Evolutionary conservation across 2,113 vertebrate species (phyloP).

Genomic region (Malurus melanocephalus): DNA sequence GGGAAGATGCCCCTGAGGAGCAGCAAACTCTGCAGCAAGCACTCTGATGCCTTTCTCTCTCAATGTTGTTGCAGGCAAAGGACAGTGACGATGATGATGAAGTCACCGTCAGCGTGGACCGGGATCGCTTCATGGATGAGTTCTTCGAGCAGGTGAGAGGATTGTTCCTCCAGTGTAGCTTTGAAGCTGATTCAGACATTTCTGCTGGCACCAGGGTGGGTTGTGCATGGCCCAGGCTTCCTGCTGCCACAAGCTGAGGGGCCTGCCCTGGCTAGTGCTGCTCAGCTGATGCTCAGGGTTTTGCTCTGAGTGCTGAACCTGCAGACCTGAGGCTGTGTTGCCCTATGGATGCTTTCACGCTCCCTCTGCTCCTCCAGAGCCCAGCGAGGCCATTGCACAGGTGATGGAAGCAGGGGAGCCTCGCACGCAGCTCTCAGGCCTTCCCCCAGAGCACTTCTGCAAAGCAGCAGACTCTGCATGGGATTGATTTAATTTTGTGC

Average conservation of each 20-base stretch:
- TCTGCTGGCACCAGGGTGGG: background rate
- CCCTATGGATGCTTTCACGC: background rate
- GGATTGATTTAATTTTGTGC: slow-evolving; percentile 17
- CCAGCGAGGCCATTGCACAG: background rate
- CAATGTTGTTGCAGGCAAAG: slow-evolving; percentile 68
- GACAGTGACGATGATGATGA: slow-evolving; percentile 83
- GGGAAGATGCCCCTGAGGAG: background rate
- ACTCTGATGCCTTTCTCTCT: background rate
- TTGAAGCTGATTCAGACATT: background rate
- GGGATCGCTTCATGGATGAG: slow-evolving; percentile 83
- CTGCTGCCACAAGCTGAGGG: fast-evolving
- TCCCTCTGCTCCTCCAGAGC: background rate
- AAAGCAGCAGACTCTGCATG: background rate
- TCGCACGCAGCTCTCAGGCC: background rate
- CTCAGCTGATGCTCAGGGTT: background rate
- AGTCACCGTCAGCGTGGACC: slow-evolving; percentile 79
- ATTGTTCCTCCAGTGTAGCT: background rate
- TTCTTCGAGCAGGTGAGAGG: slow-evolving; percentile 83
- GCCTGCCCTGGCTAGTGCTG: background rate
- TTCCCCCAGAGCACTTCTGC: slow-evolving; percentile 15
- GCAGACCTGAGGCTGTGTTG: background rate
- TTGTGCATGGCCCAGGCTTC: background rate
- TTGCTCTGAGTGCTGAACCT: fast-evolving
- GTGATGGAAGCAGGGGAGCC: background rate
- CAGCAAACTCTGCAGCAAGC: fast-evolving